Evolutionary conservation across 2,888 invertebrate species (phyloP), one percentile per base, ranked within the genome.

Genomic region (Ypsolopha scabrella): DNA sequence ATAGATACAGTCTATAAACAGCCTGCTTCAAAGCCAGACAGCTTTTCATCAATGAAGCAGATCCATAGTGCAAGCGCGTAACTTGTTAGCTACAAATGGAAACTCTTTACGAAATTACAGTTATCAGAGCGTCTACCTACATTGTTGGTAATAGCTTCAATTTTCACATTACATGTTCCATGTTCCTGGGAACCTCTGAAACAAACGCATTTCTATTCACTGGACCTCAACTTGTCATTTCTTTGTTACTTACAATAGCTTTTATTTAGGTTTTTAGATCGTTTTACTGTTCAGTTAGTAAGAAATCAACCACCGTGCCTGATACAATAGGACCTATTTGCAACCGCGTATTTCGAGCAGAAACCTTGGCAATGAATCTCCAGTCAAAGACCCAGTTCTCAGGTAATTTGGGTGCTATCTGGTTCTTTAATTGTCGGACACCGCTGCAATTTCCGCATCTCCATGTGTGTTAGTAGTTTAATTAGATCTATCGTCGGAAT

Each of bases 181-280:
- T 36, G 39, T 52, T 24, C 54, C 61, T 70, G 70, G 59, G 67
- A 72, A 68, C 65, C 59, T 62, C 50, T 41, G 63, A 61, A 60
- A 68, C 64, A 64, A 60, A 62, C 47, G 49, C 35, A 38, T 37
- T 56, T 61, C 56, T 62, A 58, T 58, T 60, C 59, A 62, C 58
- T 60, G 53, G 53, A 55, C 57, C 62, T 61, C 67, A 66, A 70
- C 73, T 72, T 68, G 72, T 72, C 68, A 79, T 76, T 81, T 70
- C 69, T 80, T 80, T 80, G 81, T 80, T 71, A 59, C 61, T 61
- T 58, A 71, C 73, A 72, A 77, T 77, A 67, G 72, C 66, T 67
- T 67, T 70, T 55, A 52, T 52, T 71, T 68, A 67, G 65, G 63
- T 65, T 63, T 68, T 64, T 52, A 52, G 54, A 64, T 60, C 59